Conservation (phyloP, 2,888 invertebrate species). For the Salticus scenicus region DNA sequence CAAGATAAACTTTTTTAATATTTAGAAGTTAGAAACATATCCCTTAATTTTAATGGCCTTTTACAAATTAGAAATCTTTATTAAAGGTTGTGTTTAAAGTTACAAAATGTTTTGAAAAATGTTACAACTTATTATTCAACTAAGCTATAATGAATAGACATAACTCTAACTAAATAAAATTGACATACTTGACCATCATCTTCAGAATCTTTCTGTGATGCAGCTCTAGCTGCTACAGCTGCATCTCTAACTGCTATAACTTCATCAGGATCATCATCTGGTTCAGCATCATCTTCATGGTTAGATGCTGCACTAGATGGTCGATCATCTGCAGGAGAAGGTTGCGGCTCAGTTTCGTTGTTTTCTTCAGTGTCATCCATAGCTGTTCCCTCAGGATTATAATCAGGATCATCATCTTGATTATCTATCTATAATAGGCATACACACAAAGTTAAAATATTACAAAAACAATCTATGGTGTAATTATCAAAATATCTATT, state of each 20-base stretch:
- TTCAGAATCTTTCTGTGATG: conserved; percentile 11
- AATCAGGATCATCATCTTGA: conserved; percentile 2
- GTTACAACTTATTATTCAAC: background rate
- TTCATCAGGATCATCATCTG: background rate
- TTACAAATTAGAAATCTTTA: background rate
- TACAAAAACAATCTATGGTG: background rate
- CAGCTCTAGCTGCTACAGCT: background rate
- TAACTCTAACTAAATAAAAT: background rate
- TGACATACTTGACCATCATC: conserved; percentile 45
- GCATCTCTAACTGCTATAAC: background rate
- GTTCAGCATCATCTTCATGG: background rate
- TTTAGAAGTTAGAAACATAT: too few species aligned
- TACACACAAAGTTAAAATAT: too few species aligned
- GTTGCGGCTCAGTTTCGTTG: background rate
- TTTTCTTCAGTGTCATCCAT: background rate
- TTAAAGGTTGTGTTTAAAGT: background rate
- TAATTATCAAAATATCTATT: too few species aligned
- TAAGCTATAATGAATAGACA: background rate
- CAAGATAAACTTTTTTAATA: background rate
- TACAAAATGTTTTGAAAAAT: background rate
- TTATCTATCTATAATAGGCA: background rate
- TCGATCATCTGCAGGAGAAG: background rate
- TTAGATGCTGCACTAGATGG: background rate
- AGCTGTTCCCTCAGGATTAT: background rate
- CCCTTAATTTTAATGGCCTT: too few species aligned